Evolutionary conservation across 1,140 invertebrate species (phyloP).

Genomic region (Pogonomyrmex californicus): DNA sequence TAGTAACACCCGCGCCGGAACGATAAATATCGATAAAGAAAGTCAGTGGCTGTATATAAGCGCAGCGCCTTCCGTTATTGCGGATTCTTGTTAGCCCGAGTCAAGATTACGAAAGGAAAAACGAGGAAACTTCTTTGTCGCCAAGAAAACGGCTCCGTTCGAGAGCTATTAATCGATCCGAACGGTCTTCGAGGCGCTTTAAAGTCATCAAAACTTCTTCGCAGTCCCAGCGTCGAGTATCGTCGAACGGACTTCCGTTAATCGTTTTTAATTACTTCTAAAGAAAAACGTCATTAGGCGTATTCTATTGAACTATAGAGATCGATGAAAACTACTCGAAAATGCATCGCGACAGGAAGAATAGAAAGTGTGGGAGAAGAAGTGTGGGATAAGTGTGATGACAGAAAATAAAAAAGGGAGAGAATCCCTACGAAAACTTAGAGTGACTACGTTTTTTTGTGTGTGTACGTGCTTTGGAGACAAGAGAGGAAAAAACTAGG

Average conservation of each 20-base stretch:
- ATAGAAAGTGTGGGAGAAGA: background rate
- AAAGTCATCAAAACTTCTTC: conserved; percentile 51
- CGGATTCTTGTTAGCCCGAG: conserved; percentile 49
- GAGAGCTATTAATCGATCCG: conserved; percentile 66
- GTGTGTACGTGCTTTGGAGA: background rate
- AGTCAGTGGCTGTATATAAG: conserved; percentile 24
- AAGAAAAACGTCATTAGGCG: conserved; percentile 68
- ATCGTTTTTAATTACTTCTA: conserved; percentile 74
- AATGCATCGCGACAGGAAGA: conserved; percentile 32
- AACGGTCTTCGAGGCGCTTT: conserved; percentile 37
- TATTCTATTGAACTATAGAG: conserved; percentile 18
- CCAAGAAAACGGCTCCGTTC: conserved; percentile 56
- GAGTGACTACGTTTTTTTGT: background rate
- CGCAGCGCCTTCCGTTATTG: conserved; percentile 46
- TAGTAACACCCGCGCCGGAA: conserved; percentile 15
- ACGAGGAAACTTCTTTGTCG: conserved; percentile 53
- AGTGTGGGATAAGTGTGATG: background rate
- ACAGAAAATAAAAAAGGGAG: background rate
- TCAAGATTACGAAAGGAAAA: conserved; percentile 53
- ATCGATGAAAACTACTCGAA: conserved; percentile 42
- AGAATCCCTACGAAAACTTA: background rate
- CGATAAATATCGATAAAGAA: conserved; percentile 55
- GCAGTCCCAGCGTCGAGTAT: conserved; percentile 19
- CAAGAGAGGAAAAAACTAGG: background rate
- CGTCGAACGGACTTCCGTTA: conserved; percentile 50